A percentile compares a stretch with the other conserved stretches of the same genome.
These are phyloP conservation scores for Sterna hirundo DNA, from an alignment of 2,113 vertebrate species.

Conservation along the genomic window DNA sequence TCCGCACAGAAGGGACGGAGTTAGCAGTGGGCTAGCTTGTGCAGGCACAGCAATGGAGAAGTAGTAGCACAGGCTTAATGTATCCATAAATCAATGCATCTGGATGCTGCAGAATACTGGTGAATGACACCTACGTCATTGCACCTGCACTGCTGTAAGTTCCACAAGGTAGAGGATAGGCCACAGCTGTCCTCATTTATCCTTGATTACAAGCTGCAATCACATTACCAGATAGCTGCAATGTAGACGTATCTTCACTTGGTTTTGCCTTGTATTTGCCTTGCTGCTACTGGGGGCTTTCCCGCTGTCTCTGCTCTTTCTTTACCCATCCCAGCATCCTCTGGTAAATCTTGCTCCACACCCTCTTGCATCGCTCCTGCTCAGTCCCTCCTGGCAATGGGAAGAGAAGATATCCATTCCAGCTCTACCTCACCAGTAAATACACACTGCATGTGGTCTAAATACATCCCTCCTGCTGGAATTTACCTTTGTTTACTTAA, in stretches of 20 bases:
- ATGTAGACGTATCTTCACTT: background rate
- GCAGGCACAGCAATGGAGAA: background rate
- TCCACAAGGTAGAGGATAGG: background rate
- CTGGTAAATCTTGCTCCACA: background rate
- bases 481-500: constrained; percentile 10
- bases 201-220: background rate
- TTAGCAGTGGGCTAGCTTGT: background rate
- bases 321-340: background rate
- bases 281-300: background rate
- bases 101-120: background rate
- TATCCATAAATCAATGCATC: background rate
- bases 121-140: background rate
- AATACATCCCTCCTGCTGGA: background rate
- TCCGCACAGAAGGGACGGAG: background rate
- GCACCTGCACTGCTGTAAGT: background rate
- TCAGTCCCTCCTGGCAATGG: background rate
- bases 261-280: background rate
- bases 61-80: background rate
- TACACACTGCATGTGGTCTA: background rate
- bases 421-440: background rate
- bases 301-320: background rate
- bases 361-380: background rate
- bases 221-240: background rate
- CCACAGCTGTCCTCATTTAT: background rate
- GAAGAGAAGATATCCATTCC: background rate